Evolutionary conservation across 30 jellyfish, hydroid and myxozoan species (phyloP).

Genomic region (Pelagia noctiluca): DNA sequence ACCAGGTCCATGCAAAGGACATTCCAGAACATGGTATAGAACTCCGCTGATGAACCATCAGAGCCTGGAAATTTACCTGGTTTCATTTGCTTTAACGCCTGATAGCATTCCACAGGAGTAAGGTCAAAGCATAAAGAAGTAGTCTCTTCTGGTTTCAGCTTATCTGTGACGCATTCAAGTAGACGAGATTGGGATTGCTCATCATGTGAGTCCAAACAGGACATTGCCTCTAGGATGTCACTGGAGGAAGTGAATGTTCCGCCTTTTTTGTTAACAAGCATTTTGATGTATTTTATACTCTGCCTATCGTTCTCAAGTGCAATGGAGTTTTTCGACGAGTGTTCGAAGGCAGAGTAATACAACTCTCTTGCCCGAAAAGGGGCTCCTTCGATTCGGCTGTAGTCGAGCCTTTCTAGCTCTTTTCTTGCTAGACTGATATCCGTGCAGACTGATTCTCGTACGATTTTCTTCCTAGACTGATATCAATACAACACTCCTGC

Average conservation of each 20-base stretch:
- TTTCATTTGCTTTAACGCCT: slow-evolving; percentile 11
- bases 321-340: not conserved
- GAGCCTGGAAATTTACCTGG: slow-evolving; percentile 18
- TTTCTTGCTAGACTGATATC: not conserved
- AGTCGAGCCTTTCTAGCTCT: not conserved
- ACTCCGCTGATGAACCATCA: slow-evolving; percentile 32
- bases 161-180: too few relatives aligned
- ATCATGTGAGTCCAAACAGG: too few relatives aligned
- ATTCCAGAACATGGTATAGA: slow-evolving; percentile 29
- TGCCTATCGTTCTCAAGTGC: slow-evolving; percentile 1
- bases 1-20: not conserved
- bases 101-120: not conserved
- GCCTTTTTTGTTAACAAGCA: not conserved
- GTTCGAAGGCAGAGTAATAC: not conserved
- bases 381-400: not conserved
- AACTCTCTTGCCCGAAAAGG: not conserved
- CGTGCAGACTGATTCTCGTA: too few relatives aligned
- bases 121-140: too few relatives aligned
- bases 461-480: too few relatives aligned
- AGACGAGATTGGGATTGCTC: too few relatives aligned
- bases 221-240: not conserved
- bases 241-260: not conserved
- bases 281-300: not conserved
- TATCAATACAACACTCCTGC: not conserved
- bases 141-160: too few relatives aligned